Percentiles rank a stretch among this genome's conserved stretches.
Conservation (phyloP, 2,113 vertebrate genomes). For the Arvicanthis niloticus region DNA sequence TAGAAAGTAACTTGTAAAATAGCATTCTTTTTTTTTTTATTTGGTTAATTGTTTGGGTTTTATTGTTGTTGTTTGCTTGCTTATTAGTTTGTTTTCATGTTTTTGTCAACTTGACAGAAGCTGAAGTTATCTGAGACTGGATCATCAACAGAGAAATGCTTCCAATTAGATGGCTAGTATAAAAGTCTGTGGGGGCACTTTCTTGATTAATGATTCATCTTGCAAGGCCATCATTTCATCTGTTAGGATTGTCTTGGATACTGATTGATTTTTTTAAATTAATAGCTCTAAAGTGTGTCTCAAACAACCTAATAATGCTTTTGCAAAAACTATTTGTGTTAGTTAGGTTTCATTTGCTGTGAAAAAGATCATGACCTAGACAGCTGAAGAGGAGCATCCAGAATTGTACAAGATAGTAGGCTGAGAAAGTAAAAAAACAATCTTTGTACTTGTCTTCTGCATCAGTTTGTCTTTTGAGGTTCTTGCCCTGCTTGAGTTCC, state of each 20-base stretch:
- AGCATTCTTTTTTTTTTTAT: not conserved
- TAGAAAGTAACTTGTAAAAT: conserved; percentile 21
- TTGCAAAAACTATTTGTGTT: not conserved
- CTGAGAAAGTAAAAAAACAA: not conserved
- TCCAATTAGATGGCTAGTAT: not conserved
- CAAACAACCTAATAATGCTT: not conserved
- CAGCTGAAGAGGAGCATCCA: not conserved
- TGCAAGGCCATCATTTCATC: not conserved
- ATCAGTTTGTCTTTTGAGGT: not conserved
- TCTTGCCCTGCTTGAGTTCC: not conserved
- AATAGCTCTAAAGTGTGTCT: not conserved
- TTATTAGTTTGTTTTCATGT: not conserved
- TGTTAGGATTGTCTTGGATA: not conserved
- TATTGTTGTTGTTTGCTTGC: not conserved
- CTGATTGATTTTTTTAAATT: not conserved
- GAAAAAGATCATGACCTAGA: not conserved
- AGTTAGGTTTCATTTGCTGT: not conserved
- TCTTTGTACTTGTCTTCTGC: not conserved
- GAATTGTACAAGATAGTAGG: not conserved
- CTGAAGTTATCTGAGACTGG: not conserved
- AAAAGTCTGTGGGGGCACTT: not conserved
- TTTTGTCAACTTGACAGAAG: not conserved
- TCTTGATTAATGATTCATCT: not conserved
- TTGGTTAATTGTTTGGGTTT: not conserved
- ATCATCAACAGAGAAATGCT: not conserved